Evolutionary conservation across 1,140 invertebrate species (phyloP), one percentile per base, ranked within the genome.

Genomic region (Camponotus pennsylvanicus): DNA sequence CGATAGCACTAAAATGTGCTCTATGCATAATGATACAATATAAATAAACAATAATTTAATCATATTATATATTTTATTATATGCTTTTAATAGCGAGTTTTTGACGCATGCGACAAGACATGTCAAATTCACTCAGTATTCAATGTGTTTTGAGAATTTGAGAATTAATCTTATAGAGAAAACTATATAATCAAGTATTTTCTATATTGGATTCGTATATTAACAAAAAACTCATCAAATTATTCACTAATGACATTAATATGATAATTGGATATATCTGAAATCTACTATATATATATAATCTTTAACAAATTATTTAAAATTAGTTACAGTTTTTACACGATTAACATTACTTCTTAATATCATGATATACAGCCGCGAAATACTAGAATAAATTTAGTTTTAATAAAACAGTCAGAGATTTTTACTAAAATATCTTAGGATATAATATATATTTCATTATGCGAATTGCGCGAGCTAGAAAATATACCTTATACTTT

Each of bases 321-420:
- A 52, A n/a, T 21, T 63, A 32, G 3, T 15, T 42, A 63, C 3
- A 78, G 49, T 8, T n/a, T 45, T n/a, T 42, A 8, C 13, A 52
- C 3, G 1, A 18, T 52, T 52, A 34, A 3, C 15, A 27, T 3
- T 55, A 55, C 49, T 27, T 67, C 7, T 9, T 7, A 49, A 34
- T 49, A 49, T 78, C 7, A 61, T 18, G n/a, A 52, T 49, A 45
- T 21, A 52, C 49, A 52, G 13, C 18, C 49, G 2, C 1, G 1
- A 52, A 21, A 21, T 79, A 52, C 37, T 79, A 66, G 52, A 66
- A 79, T 40, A 49, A 32, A 52, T 40, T 27, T 32, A 45, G 8
- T 3, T 63, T 63, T 52, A 45, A 5, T 77, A 63, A 64, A 78
- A 79, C 32, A 34, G 32, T 79, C 0, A 15, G 4, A 15, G 8